Base-by-base conservation (phyloP, 2,113 vertebrate species). In the Oryzias woworae region DNA sequence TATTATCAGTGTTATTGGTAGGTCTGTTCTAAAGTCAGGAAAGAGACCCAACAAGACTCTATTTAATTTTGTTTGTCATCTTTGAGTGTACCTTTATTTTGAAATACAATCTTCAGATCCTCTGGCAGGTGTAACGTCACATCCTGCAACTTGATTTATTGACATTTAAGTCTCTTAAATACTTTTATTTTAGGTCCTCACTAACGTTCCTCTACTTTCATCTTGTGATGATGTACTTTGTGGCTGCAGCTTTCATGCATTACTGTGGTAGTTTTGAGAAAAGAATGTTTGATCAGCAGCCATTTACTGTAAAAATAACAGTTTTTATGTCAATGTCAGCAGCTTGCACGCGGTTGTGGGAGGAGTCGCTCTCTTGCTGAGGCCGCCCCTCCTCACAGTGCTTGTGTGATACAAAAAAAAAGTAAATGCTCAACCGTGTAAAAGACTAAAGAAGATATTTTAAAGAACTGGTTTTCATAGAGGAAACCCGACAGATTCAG, bases 301-400 rank as follows among this genome's bases (percentile, higher is more conserved):
- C 20, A 20, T 20, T 20, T 1, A 20, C 20, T 20, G 20, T 20
- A 20, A 20, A 20, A 1, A 49, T 5, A 14, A 62, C 53, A 16
- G 62, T 82, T 84, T 79, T 20, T 20, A 20, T 20, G 20, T 20
- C 20, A 20, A 20, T 69, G 77, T 85, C 77, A 80, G 52, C 69
- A 48, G 20, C 26, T 58, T 18, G 42, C 50, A 20, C 10, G 28
- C 53, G 36, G 36, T 22, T 2, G 12, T 64, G 72, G 82, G 82
- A 83, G 82, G 84, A 83, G 82, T 54, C 51, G 50, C 4, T 23
- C 26, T 42, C 42, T 41, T 6, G 36, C n/a, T 6, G 49, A 56
- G 23, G 36, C 66, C 65, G 45, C 63, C 53, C 56, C 55, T 20
- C 41, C 5, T 13, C 23, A 10, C 4, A n/a, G 31, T 47, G 10